These are phyloP conservation scores for Poeciliopsis occidentalis DNA, from an alignment of 2,113 vertebrate genomes.

Conservation along the genomic window DNA sequence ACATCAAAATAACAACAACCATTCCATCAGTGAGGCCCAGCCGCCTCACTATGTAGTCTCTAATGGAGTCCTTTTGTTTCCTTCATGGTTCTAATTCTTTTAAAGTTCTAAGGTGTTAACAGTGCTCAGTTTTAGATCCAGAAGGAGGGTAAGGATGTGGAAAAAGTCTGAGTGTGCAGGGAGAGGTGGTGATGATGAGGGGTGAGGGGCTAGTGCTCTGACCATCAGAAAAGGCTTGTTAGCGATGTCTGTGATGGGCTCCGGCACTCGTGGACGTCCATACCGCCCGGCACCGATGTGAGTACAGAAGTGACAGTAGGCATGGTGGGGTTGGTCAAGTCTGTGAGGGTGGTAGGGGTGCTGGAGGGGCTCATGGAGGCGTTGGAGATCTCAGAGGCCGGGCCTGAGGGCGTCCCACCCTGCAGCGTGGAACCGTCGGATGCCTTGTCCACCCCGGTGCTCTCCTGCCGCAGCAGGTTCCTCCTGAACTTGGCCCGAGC, in stretches of 20 bases:
- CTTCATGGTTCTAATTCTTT: constrained; percentile 66
- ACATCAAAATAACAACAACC: constrained; percentile 75
- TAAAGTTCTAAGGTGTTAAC: constrained; percentile 40
- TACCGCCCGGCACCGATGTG: constrained; percentile 87
- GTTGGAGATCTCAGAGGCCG: constrained; percentile 96
- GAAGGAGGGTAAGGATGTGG: constrained; percentile 3
- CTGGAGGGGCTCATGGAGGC: constrained; percentile 96
- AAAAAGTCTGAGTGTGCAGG: background rate
- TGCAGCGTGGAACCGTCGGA: constrained; percentile 90
- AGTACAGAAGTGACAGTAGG: constrained; percentile 97
- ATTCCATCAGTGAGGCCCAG: constrained; percentile 82
- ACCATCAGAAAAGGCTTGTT: constrained; percentile 98
- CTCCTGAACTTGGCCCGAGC: constrained; percentile 97
- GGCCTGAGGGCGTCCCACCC: constrained; percentile 94
- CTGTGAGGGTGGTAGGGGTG: constrained; percentile 96
- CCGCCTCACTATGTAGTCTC: constrained; percentile 88
- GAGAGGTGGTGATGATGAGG: background rate
- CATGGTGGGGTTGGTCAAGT: constrained; percentile 98
- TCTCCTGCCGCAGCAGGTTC: constrained; percentile 97
- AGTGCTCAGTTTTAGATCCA: constrained; percentile 60
- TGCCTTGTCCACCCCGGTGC: constrained; percentile 93
- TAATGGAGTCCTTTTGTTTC: constrained; percentile 81
- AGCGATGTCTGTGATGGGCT: constrained; percentile 98
- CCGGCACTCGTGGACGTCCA: constrained; percentile 94
- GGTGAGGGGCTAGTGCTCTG: constrained; percentile 11